phyloP scores from a whole-genome alignment of 2,888 invertebrate species.

The Caenorhabditis imperialis region DNA sequence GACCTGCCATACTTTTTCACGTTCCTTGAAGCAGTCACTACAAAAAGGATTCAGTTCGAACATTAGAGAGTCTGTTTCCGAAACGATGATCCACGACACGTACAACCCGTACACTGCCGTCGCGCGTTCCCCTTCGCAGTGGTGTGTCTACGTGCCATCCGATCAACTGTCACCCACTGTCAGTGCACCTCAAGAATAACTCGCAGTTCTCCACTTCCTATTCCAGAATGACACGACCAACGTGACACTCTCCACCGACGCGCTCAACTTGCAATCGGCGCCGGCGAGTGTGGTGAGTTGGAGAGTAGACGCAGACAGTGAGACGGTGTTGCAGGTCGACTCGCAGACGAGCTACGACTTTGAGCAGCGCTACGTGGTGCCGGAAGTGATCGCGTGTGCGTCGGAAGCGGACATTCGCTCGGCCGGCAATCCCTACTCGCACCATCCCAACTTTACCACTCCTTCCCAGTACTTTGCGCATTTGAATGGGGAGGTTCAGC shows the following conservation, averaged over 20 bases:
- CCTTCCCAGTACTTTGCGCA: constrained; percentile 41
- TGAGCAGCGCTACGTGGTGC: constrained; percentile 32
- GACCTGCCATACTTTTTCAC: too few relatives aligned
- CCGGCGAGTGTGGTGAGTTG: constrained; percentile 6
- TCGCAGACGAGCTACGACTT: constrained; percentile 8
- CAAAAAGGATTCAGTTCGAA: constrained; percentile 8
- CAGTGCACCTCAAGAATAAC: background rate
- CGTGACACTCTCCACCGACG: constrained; percentile 25
- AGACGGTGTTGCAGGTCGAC: too few relatives aligned
- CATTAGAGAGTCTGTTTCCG: background rate
- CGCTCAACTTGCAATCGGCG: constrained; percentile 11
- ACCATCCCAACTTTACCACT: constrained; percentile 41
- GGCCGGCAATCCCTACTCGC: constrained; percentile 45
- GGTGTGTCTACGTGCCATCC: constrained; percentile 16
- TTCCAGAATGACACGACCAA: background rate
- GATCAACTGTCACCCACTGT: background rate
- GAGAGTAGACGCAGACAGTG: too few relatives aligned
- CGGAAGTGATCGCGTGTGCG: constrained; percentile 24
- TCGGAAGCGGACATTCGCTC: constrained; percentile 28
- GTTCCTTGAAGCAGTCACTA: too few relatives aligned
- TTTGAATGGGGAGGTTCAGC: too few relatives aligned
- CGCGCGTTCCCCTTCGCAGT: constrained; percentile 26
- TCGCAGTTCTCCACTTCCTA: background rate
- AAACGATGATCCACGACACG: constrained; percentile 6
- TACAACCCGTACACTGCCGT: constrained; percentile 45